Evolutionary conservation across 2,888 invertebrate species (phyloP).

Genomic region (Scaeva pyrastri): DNA sequence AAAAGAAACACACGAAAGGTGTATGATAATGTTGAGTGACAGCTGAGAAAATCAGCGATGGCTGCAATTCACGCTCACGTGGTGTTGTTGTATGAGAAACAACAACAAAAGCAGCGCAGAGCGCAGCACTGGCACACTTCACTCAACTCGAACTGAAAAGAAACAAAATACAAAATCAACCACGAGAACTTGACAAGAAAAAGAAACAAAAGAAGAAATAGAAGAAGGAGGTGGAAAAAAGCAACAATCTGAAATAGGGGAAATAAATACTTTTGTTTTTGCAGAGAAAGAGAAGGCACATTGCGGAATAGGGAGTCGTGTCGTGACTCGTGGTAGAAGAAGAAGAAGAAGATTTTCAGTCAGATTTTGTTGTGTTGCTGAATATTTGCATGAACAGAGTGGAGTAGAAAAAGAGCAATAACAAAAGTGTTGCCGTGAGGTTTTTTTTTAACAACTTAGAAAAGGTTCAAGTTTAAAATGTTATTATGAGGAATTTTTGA

Average conservation of each 20-base stretch:
- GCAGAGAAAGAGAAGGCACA: conserved; percentile 21
- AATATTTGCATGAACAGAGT: not conserved
- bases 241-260: conserved; percentile 13
- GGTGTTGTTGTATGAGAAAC: not conserved
- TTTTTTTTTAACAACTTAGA: not conserved
- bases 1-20: conserved; percentile 36
- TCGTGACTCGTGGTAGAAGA: no score
- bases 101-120: not conserved
- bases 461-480: no score
- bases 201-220: not conserved
- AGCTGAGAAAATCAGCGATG: conserved; percentile 60
- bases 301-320: conserved; percentile 3
- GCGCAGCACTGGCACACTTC: conserved; percentile 18
- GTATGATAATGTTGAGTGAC: conserved; percentile 70
- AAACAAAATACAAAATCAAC: not conserved
- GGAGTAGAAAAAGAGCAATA: not conserved
- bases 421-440: conserved; percentile 8
- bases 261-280: not conserved
- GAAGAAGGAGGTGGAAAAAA: not conserved
- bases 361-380: not conserved
- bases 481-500: no score
- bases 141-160: conserved; percentile 26
- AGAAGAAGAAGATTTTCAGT: conserved; percentile 2
- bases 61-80: conserved; percentile 37
- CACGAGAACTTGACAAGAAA: no score